Evolutionary conservation across 2,888 invertebrate species (phyloP).

Genomic region (Campaea margaritaria): DNA sequence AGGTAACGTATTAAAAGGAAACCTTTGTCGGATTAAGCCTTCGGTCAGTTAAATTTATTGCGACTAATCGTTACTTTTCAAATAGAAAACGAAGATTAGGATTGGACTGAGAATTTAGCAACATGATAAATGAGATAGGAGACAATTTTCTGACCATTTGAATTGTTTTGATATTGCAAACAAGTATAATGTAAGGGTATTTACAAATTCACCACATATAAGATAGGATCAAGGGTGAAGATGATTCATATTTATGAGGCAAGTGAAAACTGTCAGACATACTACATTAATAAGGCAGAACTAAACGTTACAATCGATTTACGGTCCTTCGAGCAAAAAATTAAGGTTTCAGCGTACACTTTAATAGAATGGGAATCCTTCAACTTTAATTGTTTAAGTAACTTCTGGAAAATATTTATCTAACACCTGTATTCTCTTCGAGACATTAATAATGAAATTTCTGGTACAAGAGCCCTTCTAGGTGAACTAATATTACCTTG

Average conservation of each 20-base stretch:
- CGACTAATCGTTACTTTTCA: slow-evolving; percentile 20
- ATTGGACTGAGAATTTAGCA: slow-evolving; percentile 11
- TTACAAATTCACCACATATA: background rate
- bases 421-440: too few species aligned
- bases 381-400: too few species aligned
- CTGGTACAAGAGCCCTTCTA: background rate
- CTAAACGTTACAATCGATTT: too few species aligned
- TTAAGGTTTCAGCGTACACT: too few species aligned
- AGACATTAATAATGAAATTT: background rate
- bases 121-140: background rate
- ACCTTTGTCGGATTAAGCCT: slow-evolving; percentile 20
- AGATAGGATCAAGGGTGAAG: background rate
- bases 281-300: too few species aligned
- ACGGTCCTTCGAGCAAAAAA: too few species aligned
- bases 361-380: too few species aligned
- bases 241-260: background rate
- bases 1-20: slow-evolving; percentile 20
- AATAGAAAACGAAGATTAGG: slow-evolving; percentile 11
- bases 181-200: slow-evolving; percentile 2
- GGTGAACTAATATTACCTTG: slow-evolving; percentile 81
- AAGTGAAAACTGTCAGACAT: background rate
- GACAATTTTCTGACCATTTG: too few species aligned
- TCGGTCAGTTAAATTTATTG: slow-evolving; percentile 23
- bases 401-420: too few species aligned
- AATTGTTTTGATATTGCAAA: too few species aligned